Evolutionary conservation across 2,113 vertebrate species (phyloP), one percentile per base, ranked within the genome.

Genomic region (Cinclus mexicanus): DNA sequence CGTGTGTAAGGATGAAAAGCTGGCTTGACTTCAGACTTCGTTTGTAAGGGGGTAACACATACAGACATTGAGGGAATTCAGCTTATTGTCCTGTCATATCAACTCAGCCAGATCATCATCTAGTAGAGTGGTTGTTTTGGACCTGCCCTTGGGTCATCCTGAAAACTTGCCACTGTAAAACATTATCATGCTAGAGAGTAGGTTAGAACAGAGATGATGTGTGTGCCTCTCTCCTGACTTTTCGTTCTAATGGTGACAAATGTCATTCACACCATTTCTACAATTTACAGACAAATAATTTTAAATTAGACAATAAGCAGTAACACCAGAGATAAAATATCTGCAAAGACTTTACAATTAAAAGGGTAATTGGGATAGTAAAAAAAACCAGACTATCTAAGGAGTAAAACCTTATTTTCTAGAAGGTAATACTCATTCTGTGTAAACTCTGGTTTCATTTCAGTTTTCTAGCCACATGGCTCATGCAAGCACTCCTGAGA

Each of bases 401-500:
- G 55, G 33, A 83, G 18, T 55, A 77, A 80, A 95, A 80, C 3
- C 52, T 12, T 37, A 22, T 83, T 94, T 91, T 85, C 29, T 42
- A 59, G 33, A 46, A 91, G 33, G 29, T 78, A 77, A 12, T 35
- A 24, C 7, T 71, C 4, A 72, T 93, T 57, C 37, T 41, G 33
- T 83, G 29, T 95, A 64, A 95, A 90, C 18, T 89, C 59, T 89
- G 25, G 8, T 74, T 97, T 69, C 52, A 44, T 72, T 97, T 97
- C 52, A 95, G 94, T 96, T 93, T 94, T 93, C 94, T 64, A 56
- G 78, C 67, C 98, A 98, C 91, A 33, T 97, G 88, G 95, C 94
- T 65, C 96, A 96, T 75, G 95, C 97, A 91, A 96, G 90, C 90
- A 96, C 97, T 56, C 44, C 93, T 57, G 97, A 98, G 59, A 98